Evolutionary conservation across 1,140 invertebrate species (phyloP).

Genomic region (Meteorus sp.): DNA sequence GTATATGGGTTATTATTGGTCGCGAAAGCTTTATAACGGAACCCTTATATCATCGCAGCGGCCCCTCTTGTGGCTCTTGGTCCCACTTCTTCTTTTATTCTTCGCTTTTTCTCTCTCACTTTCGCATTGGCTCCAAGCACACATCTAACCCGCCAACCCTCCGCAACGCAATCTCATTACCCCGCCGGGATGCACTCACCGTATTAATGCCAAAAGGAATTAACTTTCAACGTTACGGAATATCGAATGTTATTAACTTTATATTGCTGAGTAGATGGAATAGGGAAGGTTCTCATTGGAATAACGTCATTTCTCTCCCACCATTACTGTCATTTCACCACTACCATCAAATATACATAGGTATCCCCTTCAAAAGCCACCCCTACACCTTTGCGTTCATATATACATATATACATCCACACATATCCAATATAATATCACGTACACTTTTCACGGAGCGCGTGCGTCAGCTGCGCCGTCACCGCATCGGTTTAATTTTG

Average conservation of each 20-base stretch:
- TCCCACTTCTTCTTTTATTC: slow-evolving; percentile 10
- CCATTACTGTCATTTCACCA: not conserved
- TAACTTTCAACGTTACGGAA: slow-evolving; percentile 52
- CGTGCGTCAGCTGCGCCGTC: slow-evolving; percentile 27
- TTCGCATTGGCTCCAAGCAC: not conserved
- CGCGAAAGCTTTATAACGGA: slow-evolving; percentile 30
- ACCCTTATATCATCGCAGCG: slow-evolving; percentile 27
- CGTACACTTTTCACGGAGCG: slow-evolving; percentile 16
- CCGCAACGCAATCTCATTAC: slow-evolving; percentile 55
- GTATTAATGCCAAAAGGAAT: slow-evolving; percentile 56
- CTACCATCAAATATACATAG: not conserved
- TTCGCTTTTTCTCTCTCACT: not conserved
- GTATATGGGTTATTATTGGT: slow-evolving; percentile 32
- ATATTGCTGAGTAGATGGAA: slow-evolving; percentile 44
- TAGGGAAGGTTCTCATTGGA: slow-evolving; percentile 37
- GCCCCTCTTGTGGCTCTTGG: slow-evolving; percentile 2
- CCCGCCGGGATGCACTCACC: slow-evolving; percentile 46
- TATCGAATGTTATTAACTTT: slow-evolving; percentile 56
- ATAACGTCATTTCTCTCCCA: slow-evolving; percentile 37
- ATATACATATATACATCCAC: slow-evolving; percentile 7
- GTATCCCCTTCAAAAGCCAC: not conserved
- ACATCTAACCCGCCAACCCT: slow-evolving; percentile 33
- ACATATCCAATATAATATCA: no score
- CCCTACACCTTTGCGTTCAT: not conserved
- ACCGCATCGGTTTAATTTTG: slow-evolving; percentile 30